A percentile compares a stretch with the other conserved stretches of the same genome.
Conservation (phyloP, 2,113 vertebrate species). For the Mesitornis unicolor region DNA sequence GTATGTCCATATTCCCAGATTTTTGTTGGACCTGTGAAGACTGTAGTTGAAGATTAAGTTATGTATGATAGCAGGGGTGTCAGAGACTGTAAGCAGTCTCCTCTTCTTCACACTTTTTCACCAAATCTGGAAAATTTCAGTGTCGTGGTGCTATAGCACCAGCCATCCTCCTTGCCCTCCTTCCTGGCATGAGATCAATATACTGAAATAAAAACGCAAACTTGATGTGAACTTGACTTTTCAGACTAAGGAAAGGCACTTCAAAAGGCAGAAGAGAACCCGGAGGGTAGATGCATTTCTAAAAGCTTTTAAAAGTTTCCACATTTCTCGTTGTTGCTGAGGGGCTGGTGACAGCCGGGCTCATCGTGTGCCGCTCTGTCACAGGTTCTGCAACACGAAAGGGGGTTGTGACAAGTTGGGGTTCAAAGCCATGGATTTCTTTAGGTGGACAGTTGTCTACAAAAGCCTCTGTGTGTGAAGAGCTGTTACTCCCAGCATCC, state of each 20-base stretch:
- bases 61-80: not conserved
- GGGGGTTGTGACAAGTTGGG: not conserved
- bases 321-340: not conserved
- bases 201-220: not conserved
- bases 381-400: not conserved
- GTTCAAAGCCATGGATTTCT: not conserved
- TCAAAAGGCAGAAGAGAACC: not conserved
- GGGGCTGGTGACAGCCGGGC: not conserved
- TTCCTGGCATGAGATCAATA: not conserved
- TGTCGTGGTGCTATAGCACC: not conserved
- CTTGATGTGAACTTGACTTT: not conserved
- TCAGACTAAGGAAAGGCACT: not conserved
- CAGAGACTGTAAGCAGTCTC: not conserved
- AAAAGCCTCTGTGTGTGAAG: not conserved
- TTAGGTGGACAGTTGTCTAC: not conserved
- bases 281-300: not conserved
- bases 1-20: not conserved
- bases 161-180: rapidly evolving
- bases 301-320: not conserved
- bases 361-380: rapidly evolving
- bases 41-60: not conserved
- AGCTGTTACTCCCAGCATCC: not conserved
- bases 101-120: not conserved
- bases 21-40: not conserved
- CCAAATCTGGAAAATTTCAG: not conserved